Evolutionary conservation across 2,888 invertebrate genomes (phyloP).

Genomic region (Chirona hameri): DNA sequence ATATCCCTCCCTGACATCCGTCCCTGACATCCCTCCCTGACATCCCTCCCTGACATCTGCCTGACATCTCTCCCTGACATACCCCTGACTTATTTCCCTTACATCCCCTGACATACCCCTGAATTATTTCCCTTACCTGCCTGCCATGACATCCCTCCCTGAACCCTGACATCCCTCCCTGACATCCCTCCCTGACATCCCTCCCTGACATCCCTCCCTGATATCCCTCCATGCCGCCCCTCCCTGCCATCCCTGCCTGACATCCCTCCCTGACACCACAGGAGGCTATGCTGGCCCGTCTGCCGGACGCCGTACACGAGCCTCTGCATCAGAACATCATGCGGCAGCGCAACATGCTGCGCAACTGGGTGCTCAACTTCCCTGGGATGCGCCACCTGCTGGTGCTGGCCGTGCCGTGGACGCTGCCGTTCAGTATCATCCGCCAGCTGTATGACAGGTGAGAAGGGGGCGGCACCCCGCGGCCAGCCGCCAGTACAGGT

Average conservation of each 20-base stretch:
- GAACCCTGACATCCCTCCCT: too few species aligned
- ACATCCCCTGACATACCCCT: too few species aligned
- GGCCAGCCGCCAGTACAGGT: constrained; percentile 22
- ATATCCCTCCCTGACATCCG: too few species aligned
- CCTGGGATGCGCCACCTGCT: background rate
- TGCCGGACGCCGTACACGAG: constrained; percentile 75
- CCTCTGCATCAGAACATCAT: constrained; percentile 25
- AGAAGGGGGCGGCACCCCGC: background rate
- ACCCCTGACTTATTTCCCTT: too few species aligned
- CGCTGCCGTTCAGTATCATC: background rate
- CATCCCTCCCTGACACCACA: constrained; percentile 46
- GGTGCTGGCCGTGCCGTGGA: constrained; percentile 26
- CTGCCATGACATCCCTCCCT: too few species aligned
- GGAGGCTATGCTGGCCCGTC: constrained; percentile 81
- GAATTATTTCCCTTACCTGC: too few species aligned
- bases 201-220: too few species aligned
- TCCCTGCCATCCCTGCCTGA: background rate
- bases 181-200: too few species aligned
- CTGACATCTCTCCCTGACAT: too few species aligned
- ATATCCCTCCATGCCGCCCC: background rate
- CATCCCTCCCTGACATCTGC: too few species aligned
- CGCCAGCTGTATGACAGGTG: background rate
- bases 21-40: too few species aligned
- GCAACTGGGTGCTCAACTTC: constrained; percentile 28
- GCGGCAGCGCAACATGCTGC: background rate